A percentile compares a stretch with the other conserved stretches of the same genome.
phyloP scores from a whole-genome alignment of 2,888 invertebrate genomes.

The Phlogophora meticulosa region DNA sequence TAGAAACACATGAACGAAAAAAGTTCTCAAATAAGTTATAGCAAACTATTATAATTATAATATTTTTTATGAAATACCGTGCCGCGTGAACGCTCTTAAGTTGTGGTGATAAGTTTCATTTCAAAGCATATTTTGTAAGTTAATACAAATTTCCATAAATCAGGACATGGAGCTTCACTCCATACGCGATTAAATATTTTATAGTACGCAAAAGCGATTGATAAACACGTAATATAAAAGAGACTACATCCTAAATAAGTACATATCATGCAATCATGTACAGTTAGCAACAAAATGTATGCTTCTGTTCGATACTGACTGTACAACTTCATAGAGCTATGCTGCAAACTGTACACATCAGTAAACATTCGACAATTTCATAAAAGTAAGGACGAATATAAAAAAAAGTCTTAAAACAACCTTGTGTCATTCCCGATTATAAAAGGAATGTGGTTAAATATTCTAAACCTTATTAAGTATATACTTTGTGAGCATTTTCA shows the following conservation, averaged over 20 bases:
- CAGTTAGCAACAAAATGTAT: conserved; percentile 30
- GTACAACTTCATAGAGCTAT: conserved; percentile 17
- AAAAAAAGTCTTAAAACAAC: conserved; percentile 58
- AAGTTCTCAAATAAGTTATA: no score
- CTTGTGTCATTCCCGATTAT: conserved; percentile 53
- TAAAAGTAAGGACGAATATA: conserved; percentile 54
- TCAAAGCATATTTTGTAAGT: conserved; percentile 13
- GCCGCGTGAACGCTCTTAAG: no score
- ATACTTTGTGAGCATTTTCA: conserved; percentile 68
- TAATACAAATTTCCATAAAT: conserved; percentile 7
- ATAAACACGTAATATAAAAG: conserved; percentile 26
- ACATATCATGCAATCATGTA: conserved; percentile 34
- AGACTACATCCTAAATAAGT: conserved; percentile 35
- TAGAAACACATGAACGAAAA: no score
- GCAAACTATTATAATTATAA: no score
- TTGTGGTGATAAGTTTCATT: conserved; percentile 12
- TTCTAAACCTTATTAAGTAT: conserved; percentile 60
- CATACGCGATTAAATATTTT: conserved; percentile 4
- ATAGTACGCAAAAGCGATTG: conserved; percentile 30
- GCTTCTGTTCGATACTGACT: conserved; percentile 15
- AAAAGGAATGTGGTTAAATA: conserved; percentile 66
- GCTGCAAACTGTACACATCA: conserved; percentile 9
- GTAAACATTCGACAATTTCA: conserved; percentile 20
- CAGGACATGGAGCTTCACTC: not conserved
- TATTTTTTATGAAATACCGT: no score